phyloP scores from a whole-genome alignment of 2,888 invertebrate genomes.

The Dolomedes plantarius region DNA sequence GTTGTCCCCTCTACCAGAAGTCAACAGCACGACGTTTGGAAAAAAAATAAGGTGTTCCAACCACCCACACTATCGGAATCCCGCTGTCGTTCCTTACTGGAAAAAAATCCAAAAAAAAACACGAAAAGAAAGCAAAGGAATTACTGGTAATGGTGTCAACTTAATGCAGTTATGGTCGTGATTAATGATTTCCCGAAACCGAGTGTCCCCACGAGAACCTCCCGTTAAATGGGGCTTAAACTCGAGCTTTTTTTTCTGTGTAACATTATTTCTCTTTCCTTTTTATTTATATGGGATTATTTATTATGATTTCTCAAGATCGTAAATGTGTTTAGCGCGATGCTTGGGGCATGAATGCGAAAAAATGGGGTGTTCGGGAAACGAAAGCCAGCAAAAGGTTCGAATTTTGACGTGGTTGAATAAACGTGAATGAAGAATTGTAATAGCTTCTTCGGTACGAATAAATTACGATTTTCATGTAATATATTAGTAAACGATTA shows the following conservation, averaged over 20 bases:
- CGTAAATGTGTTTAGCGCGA: slow-evolving; percentile 38
- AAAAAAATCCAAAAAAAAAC: slow-evolving; percentile 27
- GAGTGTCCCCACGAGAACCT: slow-evolving; percentile 28
- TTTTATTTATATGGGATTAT: slow-evolving; percentile 67
- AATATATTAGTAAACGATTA: too few species aligned
- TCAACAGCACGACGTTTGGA: slow-evolving; percentile 10
- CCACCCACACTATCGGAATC: slow-evolving; percentile 28
- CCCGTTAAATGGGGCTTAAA: slow-evolving; percentile 69
- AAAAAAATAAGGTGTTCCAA: not conserved
- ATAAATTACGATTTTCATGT: too few species aligned
- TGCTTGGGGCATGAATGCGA: not conserved
- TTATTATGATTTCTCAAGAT: slow-evolving; percentile 58
- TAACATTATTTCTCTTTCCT: slow-evolving; percentile 7
- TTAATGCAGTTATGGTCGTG: slow-evolving; percentile 67
- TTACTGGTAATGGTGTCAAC: slow-evolving; percentile 63
- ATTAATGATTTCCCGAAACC: slow-evolving; percentile 64
- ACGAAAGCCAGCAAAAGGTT: too few species aligned
- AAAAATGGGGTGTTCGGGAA: not conserved
- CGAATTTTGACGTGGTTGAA: too few species aligned
- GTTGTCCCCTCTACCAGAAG: not conserved
- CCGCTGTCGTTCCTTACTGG: not conserved
- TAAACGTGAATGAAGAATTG: too few species aligned
- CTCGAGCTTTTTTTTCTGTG: slow-evolving; percentile 30
- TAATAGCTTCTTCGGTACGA: not conserved
- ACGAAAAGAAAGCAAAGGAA: slow-evolving; percentile 54